These are phyloP conservation scores for Meloe dianella DNA, from an alignment of 2,888 invertebrate species.

Conservation along the genomic window DNA sequence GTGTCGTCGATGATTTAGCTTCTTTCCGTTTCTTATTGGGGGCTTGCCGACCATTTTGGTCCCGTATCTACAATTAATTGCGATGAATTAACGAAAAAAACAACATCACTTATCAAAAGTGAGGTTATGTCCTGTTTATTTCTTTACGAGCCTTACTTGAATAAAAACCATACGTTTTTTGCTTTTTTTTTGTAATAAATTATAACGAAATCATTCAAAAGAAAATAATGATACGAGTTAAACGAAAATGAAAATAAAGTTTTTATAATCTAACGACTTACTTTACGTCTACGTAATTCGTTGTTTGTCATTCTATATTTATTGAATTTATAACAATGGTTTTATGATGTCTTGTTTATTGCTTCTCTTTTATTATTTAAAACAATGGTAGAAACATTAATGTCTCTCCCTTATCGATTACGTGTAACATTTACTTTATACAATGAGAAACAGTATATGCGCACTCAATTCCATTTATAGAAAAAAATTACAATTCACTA, in stretches of 20 bases:
- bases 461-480: conserved; percentile 18
- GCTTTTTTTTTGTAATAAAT: not conserved
- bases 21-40: conserved; percentile 48
- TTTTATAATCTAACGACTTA: conserved; percentile 31
- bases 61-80: not conserved
- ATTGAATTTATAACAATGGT: not conserved
- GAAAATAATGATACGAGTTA: not conserved
- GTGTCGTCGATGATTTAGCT: conserved; percentile 39
- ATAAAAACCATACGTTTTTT: conserved; percentile 3
- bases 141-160: conserved; percentile 31
- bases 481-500: not conserved
- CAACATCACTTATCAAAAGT: not conserved
- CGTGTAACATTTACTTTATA: too few species aligned
- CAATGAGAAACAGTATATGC: conserved; percentile 22
- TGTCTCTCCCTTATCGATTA: conserved; percentile 24
- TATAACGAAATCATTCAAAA: not conserved
- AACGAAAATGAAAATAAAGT: not conserved
- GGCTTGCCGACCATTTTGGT: conserved; percentile 40
- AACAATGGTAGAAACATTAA: conserved; percentile 23
- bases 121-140: conserved; percentile 29
- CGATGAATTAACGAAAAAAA: not conserved
- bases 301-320: conserved; percentile 28
- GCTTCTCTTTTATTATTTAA: conserved; percentile 1
- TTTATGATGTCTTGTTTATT: not conserved
- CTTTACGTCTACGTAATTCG: conserved; percentile 50